Evolutionary conservation across 1,140 invertebrate species (phyloP), one percentile per base, ranked within the genome.

Genomic region (Uloborus diversus): DNA sequence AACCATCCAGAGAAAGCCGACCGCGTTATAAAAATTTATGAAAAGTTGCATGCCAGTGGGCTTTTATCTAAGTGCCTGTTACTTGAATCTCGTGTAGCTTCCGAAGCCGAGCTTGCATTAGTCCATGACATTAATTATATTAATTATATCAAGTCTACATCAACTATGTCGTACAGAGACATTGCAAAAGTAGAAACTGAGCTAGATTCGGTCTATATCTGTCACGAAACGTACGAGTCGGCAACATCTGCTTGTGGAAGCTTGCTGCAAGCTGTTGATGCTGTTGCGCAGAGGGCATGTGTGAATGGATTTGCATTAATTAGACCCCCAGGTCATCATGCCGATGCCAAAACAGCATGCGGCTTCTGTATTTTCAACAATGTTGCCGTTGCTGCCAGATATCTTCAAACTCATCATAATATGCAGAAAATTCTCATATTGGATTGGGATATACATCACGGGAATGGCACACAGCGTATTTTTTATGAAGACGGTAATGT

Each of bases 361-460:
- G 95, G 95, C 0, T 97, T 96, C 87, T 97, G 95, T 85, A 91
- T 96, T 79, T 93, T 96, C 83, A 97, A 96, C 87, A 95, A 94
- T 86, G 91, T 95, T 5, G 92, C 93, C 0, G 86, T 96, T 37
- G 94, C 92, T 23, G 94, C 95, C 11, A 90, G 89, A 85, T 92
- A 94, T 87, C 93, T 94, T 2, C 85, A 91, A 4, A 84, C 89
- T n/a, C 87, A 86, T 57, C 89, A 91, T 84, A 87, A 88, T 0
- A 82, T 92, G 13, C 89, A 91, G 82, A 89, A 90, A 66, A 89
- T 98, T 23, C 85, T 98, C 17, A 93, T 98, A 64, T 84, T 98
- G 1, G 96, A 98, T 87, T 98, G 96, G 94, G 96, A 98, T 87
- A 91, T 98, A 4, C 96, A 98, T 86, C 96, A 97, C 85, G 96